A percentile compares a stretch with the other conserved stretches of the same genome.
phyloP scores from a whole-genome alignment of 1,140 invertebrate genomes.

The Heliconius nattereri region DNA sequence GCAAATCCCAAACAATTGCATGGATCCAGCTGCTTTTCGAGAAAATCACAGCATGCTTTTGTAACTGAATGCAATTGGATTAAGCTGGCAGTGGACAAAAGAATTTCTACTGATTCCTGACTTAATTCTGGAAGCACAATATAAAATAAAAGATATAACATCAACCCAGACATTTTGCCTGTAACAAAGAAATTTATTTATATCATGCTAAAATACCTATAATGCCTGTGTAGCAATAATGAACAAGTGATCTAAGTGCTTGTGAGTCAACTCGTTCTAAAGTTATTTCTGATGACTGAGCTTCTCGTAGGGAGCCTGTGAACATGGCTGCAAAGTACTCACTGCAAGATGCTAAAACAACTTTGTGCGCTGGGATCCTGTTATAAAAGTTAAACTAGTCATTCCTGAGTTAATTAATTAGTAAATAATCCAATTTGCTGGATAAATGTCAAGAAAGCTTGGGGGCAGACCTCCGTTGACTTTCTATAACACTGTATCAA shows the following conservation, averaged over 20 bases:
- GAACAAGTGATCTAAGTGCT: constrained; percentile 90
- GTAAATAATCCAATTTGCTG: too few species aligned
- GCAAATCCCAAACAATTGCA: constrained; percentile 96
- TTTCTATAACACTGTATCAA: too few species aligned
- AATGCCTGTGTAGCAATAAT: constrained; percentile 94
- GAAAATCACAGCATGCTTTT: constrained; percentile 93
- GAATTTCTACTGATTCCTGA: constrained; percentile 92
- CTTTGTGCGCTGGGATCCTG: constrained; percentile 84
- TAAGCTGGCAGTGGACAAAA: constrained; percentile 92
- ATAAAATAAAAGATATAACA: neutral
- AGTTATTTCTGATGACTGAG: constrained; percentile 91
- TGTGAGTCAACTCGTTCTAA: constrained; percentile 92
- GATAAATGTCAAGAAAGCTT: too few species aligned
- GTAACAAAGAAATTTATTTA: constrained; percentile 34
- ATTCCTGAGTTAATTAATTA: too few species aligned
- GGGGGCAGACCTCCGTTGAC: too few species aligned
- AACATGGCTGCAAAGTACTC: constrained; percentile 98
- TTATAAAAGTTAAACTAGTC: constrained; percentile 17
- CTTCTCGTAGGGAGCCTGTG: constrained; percentile 91
- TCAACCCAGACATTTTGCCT: neutral
- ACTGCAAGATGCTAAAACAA: constrained; percentile 93
- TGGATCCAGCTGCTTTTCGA: constrained; percentile 95
- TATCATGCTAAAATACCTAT: constrained; percentile 67
- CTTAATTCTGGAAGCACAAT: constrained; percentile 84
- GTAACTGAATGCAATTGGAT: constrained; percentile 94